Evolutionary conservation across 1,140 invertebrate genomes (phyloP), one percentile per base, ranked within the genome.

Genomic region (Centruroides vittatus): DNA sequence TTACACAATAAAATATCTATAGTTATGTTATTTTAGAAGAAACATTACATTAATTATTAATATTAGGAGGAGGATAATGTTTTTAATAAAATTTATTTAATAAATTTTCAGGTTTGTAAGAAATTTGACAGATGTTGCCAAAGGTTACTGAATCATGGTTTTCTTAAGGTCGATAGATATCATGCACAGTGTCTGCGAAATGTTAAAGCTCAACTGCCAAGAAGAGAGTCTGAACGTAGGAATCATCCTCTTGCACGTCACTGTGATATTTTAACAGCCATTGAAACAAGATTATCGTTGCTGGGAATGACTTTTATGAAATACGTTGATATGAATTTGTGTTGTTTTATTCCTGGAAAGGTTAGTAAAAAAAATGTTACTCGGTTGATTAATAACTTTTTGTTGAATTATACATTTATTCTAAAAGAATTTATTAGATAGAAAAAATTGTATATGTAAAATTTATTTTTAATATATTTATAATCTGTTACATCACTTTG

Each of bases 341-440:
- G 90, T 69, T 94, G 90, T 71, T 96, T 96, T 70, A 93, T 94
- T 69, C 91, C 92, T 12, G 92, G 92, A 61, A 91, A 89, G 78
- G 88, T 78, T 55, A 36, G 68, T 65, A 35, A 52, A 58, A 4
- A n/a, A 23, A 23, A 23, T 23, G 23, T 23, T 23, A 2, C 23
- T 23, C 0, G 23, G 23, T 23, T 23, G 1, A 23, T 23, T 23
- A 23, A 1, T 23, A 23, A 23, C 23, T 23, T 23, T 23, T 23
- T 23, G 23, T 23, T 23, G 0, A 23, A 23, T 23, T 23, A 23
- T 23, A 23, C 23, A 23, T 23, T 23, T 23, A 23, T 23, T 23
- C 23, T 23, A 23, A 23, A 23, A 1, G 23, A 23, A 23, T 23
- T 23, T 23, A 23, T 23, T 23, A 23, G 23, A 23, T 23, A 23